phyloP scores from a whole-genome alignment of 2,797 vertebrate genomes.

The Dallia pectoralis region DNA sequence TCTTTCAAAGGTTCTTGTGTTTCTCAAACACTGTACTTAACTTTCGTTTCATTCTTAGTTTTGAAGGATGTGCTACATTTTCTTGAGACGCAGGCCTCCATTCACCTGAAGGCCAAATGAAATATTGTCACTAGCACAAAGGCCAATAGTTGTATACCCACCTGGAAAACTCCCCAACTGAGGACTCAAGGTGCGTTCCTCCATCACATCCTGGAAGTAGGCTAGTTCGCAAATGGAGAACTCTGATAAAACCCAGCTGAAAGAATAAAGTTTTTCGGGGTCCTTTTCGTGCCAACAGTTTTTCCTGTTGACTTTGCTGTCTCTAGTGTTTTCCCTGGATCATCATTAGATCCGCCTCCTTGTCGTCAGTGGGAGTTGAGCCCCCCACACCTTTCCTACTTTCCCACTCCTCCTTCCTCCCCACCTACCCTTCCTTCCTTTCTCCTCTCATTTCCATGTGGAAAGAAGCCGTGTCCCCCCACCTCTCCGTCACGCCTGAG shows the following conservation, averaged over 20 bases:
- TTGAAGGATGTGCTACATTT: too few relatives aligned
- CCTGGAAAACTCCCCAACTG: too few relatives aligned
- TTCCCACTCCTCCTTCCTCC: too few relatives aligned
- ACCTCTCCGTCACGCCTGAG: conserved; percentile 59
- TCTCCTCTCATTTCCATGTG: conserved; percentile 39
- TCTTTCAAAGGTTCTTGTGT: too few relatives aligned
- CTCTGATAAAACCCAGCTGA: not conserved
- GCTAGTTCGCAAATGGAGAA: not conserved
- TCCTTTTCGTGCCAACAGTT: conserved; percentile 29
- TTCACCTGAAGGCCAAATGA: too few relatives aligned
- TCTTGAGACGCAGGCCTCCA: too few relatives aligned
- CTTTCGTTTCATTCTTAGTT: too few relatives aligned
- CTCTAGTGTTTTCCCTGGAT: not conserved
- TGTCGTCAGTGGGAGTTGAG: conserved; percentile 39
- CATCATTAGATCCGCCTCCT: not conserved
- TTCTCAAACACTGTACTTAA: too few relatives aligned
- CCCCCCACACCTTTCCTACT: too few relatives aligned
- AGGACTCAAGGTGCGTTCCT: not conserved
- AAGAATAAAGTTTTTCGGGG: not conserved
- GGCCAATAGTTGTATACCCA: too few relatives aligned
- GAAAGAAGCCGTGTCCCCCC: conserved; percentile 67
- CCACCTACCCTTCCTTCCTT: not conserved
- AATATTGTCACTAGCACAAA: too few relatives aligned
- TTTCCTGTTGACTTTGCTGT: conserved; percentile 27
- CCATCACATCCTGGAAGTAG: not conserved